Evolutionary conservation across 2,113 vertebrate genomes (phyloP).

Genomic region (Setophaga petechia): DNA sequence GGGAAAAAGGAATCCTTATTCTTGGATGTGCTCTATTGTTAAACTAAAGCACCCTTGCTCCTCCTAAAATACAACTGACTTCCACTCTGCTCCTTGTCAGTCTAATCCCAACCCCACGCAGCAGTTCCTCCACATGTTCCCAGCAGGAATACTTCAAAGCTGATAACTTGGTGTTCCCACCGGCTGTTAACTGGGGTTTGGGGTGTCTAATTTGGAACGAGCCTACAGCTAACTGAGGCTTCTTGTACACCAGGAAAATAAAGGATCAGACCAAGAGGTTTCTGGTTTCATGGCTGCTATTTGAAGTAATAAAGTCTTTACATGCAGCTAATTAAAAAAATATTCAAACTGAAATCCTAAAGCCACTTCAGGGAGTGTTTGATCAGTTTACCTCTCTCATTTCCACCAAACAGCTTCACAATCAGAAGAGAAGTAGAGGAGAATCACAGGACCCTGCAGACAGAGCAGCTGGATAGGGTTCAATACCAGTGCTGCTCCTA

Average conservation of each 20-base stretch:
- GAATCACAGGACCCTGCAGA: not conserved
- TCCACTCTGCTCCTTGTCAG: not conserved
- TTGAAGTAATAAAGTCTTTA: conserved; percentile 26
- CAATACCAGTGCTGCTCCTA: not conserved
- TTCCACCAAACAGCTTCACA: conserved; percentile 27
- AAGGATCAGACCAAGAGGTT: not conserved
- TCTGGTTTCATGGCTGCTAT: not conserved
- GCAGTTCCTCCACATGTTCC: not conserved
- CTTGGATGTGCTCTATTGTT: not conserved
- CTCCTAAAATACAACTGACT: not conserved
- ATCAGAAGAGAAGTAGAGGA: not conserved
- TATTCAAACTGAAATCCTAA: conserved; percentile 27
- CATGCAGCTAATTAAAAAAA: conserved; percentile 18
- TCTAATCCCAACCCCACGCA: not conserved
- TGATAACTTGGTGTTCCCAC: not conserved
- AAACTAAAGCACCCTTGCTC: not conserved
- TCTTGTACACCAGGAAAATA: not conserved
- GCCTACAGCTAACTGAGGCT: not conserved
- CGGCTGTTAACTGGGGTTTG: not conserved
- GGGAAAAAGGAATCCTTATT: not conserved
- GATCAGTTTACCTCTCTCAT: conserved; percentile 41
- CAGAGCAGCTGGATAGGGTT: not conserved
- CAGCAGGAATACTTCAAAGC: not conserved
- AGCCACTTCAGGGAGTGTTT: conserved; percentile 28
- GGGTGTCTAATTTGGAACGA: not conserved